These are phyloP conservation scores for Marasmarcha lunaedactyla DNA, from an alignment of 2,888 invertebrate genomes.

Conservation along the genomic window DNA sequence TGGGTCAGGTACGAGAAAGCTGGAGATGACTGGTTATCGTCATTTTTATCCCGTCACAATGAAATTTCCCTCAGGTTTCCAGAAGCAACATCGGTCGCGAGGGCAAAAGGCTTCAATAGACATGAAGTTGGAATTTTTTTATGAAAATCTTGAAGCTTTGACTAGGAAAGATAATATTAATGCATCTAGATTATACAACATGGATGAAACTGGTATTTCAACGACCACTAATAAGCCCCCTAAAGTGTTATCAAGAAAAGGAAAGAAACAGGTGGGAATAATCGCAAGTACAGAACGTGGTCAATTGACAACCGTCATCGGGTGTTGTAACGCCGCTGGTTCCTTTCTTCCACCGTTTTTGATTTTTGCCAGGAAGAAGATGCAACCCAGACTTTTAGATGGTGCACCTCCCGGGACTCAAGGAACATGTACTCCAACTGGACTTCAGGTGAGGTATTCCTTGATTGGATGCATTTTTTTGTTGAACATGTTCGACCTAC, in stretches of 20 bases:
- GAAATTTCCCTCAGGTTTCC: no score
- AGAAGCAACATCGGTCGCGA: background rate
- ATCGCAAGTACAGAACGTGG: slow-evolving; percentile 20
- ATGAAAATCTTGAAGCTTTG: slow-evolving; percentile 11
- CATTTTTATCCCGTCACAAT: no score
- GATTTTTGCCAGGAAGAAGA: no score
- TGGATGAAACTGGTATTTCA: slow-evolving; percentile 13
- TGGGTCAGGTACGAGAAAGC: no score
- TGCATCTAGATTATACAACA: slow-evolving; percentile 13
- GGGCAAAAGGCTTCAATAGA: background rate
- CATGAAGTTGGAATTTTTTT: background rate
- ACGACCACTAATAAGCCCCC: slow-evolving; percentile 16
- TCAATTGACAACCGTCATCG: slow-evolving; percentile 19
- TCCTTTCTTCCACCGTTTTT: slow-evolving; percentile 17
- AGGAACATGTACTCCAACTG: slow-evolving; percentile 15
- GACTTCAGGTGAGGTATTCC: slow-evolving; percentile 5
- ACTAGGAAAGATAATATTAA: slow-evolving; percentile 12
- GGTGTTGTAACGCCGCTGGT: slow-evolving; percentile 24
- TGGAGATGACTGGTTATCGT: no score
- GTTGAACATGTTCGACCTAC: slow-evolving; percentile 13
- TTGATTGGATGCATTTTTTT: background rate
- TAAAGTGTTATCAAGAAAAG: slow-evolving; percentile 16
- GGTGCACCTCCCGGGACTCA: slow-evolving; percentile 17
- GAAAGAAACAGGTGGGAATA: slow-evolving; percentile 14
- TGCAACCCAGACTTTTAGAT: slow-evolving; percentile 7